Base-by-base conservation (phyloP, 1,140 invertebrate genomes). In the Bombus breviceps region DNA sequence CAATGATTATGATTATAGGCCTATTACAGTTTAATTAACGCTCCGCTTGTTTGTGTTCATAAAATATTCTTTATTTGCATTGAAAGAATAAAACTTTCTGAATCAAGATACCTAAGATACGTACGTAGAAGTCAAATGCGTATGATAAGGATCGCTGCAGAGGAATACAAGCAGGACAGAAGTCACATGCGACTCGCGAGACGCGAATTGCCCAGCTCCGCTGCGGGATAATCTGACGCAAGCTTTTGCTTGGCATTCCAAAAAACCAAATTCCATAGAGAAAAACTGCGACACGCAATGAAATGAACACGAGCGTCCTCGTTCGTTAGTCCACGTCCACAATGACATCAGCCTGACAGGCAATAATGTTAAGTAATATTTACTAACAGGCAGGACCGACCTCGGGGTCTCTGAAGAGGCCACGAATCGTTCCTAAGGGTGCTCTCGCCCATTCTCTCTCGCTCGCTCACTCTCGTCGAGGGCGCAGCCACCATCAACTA, bases 351-450 rank as follows among this genome's bases (percentile, higher is more conserved):
- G 32, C 13, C 53, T 69, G 82, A 66, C 89, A 87, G 79, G 88
- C 90, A 92, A 92, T 92, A 92, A 92, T 76, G 85, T 86, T 88
- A 90, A 92, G 89, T 92, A 92, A 92, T 92, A 92, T 92, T 92
- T 92, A 91, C 91, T 84, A 86, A 88, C 76, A 86, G 86, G 83
- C 73, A 77, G 68, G 80, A 72, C 59, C 71, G 71, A 53, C 83
- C 76, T 85, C 59, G 76, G 28, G 41, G 72, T 80, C 86, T 81
- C 76, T 41, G 62, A 80, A 77, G 83, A 87, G 66, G 41, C 43
- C 28, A 75, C 66, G 71, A 71, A 78, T 57, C 79, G 62, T 76
- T 76, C 68, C 83, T 88, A 32, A 81, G 84, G 85, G 85, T 86
- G 82, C 83, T 85, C 34, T 77, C 47, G 59, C 43, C 10, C 53